A percentile compares a stretch with the other conserved stretches of the same genome.
These are phyloP conservation scores for Lasiurus borealis DNA, from an alignment of 2,113 vertebrate genomes.

Conservation along the genomic window DNA sequence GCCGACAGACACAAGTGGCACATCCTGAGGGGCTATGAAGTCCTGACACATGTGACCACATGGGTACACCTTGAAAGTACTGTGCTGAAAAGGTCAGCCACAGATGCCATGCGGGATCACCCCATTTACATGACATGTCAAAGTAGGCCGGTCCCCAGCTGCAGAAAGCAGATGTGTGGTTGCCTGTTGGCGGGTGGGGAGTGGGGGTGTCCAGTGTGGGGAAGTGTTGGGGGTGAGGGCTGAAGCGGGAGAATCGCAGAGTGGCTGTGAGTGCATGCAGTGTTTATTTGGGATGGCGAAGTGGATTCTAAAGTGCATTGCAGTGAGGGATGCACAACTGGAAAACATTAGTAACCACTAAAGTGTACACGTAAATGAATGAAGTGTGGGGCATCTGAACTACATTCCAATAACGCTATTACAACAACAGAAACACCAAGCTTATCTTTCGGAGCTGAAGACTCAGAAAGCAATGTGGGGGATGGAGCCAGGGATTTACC, in stretches of 20 bases:
- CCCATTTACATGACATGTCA: background rate
- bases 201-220: too few relatives aligned
- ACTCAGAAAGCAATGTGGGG: background rate
- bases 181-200: too few relatives aligned
- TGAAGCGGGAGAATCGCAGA: background rate
- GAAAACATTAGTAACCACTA: background rate
- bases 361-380: background rate
- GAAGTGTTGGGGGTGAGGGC: too few relatives aligned
- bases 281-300: background rate
- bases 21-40: background rate
- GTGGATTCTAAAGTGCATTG: background rate
- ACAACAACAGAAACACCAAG: background rate
- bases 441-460: background rate
- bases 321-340: background rate
- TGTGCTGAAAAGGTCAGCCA: background rate
- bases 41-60: background rate
- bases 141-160: background rate
- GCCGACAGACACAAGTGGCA: background rate
- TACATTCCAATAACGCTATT: slow-evolving; percentile 18
- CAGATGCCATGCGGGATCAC: background rate
- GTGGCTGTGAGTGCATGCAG: background rate
- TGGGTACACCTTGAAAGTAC: background rate
- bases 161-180: background rate
- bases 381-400: background rate
- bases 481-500: background rate